Evolutionary conservation across 1,140 invertebrate genomes (phyloP), one percentile per base, ranked within the genome.

Genomic region (Dysdera silvatica): DNA sequence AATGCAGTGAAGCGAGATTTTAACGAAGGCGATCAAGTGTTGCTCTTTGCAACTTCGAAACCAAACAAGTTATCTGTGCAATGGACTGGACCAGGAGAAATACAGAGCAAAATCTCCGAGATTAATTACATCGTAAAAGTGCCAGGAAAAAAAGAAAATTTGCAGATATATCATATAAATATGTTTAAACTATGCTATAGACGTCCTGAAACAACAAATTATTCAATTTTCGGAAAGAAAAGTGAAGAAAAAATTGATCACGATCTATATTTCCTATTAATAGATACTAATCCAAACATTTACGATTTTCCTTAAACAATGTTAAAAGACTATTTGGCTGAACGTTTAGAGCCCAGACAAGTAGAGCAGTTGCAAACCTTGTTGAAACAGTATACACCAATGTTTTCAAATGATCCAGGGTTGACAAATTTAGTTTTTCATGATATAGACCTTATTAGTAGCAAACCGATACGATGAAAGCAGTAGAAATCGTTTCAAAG

Each of bases 331-430:
- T 16, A 35, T 12, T 35, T 53, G 12, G 31, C 32, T 1, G 18
- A 53, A 33, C n/a, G 10, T 8, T 2, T 32, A 7, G 12, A 1
- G 4, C 10, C 8, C 1, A 6, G 16, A 16, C 3, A 53, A 53
- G 35, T 7, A 7, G 6, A 32, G 6, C 29, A 53, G 6, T 23
- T 53, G 12, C 12, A 18, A 1, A 10, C 32, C 14, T 33, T 53
- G 20, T 35, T 53, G 14, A 53, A 35, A 8, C 16, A 10, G 16
- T 35, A 53, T 53, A 20, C 29, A 1, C 12, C 32, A 53, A 1
- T 1, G 7, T 53, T 53, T 53, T 53, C 51, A 16, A 53, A 53
- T 35, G 51, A 53, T 8, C 51, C 51, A 8, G 51, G 51, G 12
- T 1, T 32, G 20, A 53, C 51, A 7, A 18, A 53, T 40, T 4